Base-by-base conservation (phyloP, 2,113 vertebrate species). In the Pipa parva region DNA sequence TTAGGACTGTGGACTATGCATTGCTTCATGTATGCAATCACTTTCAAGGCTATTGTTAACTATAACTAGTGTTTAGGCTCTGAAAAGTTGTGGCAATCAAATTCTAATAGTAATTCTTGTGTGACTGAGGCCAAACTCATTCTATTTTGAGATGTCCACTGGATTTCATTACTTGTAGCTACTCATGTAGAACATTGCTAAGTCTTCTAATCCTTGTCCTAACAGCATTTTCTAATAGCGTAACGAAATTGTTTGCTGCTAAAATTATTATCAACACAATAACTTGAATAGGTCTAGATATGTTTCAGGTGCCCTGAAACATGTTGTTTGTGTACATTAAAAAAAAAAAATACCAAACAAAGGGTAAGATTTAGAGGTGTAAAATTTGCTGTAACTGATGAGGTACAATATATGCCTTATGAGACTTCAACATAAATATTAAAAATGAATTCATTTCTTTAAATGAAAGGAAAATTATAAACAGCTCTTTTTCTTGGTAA, bases 191-290 rank as follows among this genome's bases (percentile, higher is more conserved):
- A 22, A 31, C 25, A 29, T 56, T n/a, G 39, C 36, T 29, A 28
- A 45, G 37, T 28, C 52, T 7, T 33, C 24, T 46, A 31, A 22
- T 56, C 5, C 26, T 37, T 46, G 24, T 46, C 18, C 18, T 21
- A 56, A 46, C 50, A 54, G 36, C 52, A 46, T 65, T 46, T 65
- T 25, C n/a, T 56, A 56, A 46, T 45, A 9, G 63, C 52, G 31
- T 45, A 65, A 56, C 51, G 56, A 24, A 55, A 54, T 28, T 57
- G 63, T 17, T 27, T 29, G 21, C 7, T 21, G 52, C 37, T 7
- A 57, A 31, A 55, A 10, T 63, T 28, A 56, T 51, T 59, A 2
- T 39, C 58, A 36, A 2, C 36, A 57, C 37, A 28, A 55, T 64
- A 49, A 45, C 22, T 36, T 55, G 50, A 29, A 64, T 17, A 56